Evolutionary conservation across 2,888 invertebrate genomes (phyloP).

Genomic region (Melinopterus prodromus): DNA sequence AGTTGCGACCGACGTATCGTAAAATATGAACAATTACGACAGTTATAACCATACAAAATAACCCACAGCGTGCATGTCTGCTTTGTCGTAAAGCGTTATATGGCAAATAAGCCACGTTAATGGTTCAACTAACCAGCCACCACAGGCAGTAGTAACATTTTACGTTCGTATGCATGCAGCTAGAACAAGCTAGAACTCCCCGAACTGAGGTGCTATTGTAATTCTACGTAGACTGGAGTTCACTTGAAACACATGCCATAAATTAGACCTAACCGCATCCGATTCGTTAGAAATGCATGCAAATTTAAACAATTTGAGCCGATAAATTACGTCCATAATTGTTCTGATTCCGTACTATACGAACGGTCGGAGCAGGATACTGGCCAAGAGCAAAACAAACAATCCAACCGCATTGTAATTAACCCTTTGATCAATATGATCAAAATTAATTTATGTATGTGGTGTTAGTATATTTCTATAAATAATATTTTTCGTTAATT

Average conservation of each 20-base stretch:
- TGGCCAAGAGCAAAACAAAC: background rate
- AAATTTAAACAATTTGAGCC: background rate
- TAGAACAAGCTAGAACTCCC: background rate
- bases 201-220: background rate
- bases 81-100: background rate
- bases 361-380: background rate
- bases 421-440: too few relatives aligned
- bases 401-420: background rate
- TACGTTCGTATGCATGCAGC: background rate
- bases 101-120: background rate
- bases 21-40: background rate
- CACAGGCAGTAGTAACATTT: background rate
- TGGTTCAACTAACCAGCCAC: background rate
- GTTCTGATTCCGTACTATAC: background rate
- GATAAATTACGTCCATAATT: background rate
- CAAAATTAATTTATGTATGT: too few relatives aligned
- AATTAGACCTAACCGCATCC: background rate
- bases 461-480: too few relatives aligned
- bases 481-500: too few relatives aligned
- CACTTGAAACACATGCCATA: constrained; percentile 4
- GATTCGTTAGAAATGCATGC: background rate
- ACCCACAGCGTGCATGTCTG: background rate
- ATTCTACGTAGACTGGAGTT: constrained; percentile 4
- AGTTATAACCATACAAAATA: background rate
- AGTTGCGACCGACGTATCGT: background rate